phyloP scores from a whole-genome alignment of 2,797 vertebrate species.

The Artibeus jamaicensis region DNA sequence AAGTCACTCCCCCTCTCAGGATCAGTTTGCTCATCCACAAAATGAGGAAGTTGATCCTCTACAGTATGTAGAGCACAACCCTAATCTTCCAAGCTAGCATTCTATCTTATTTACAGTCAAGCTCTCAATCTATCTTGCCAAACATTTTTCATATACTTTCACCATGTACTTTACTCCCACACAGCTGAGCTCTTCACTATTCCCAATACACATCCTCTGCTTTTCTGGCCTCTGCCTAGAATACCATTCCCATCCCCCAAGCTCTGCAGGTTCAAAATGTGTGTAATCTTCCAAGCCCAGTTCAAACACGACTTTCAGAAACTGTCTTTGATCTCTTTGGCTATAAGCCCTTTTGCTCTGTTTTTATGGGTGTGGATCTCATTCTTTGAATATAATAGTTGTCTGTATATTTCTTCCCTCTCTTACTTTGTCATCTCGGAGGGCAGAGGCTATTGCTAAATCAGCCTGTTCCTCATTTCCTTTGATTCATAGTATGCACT shows the following conservation, averaged over 20 bases:
- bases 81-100: background rate
- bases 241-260: background rate
- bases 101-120: background rate
- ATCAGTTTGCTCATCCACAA: background rate
- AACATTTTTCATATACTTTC: background rate
- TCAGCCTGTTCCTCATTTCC: background rate
- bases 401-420: background rate
- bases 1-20: background rate
- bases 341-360: background rate
- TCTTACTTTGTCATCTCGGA: background rate
- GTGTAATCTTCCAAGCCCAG: constrained; percentile 4
- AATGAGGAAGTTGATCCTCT: background rate
- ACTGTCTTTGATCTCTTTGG: constrained; percentile 10
- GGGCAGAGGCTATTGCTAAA: background rate
- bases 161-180: background rate
- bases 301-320: constrained; percentile 19
- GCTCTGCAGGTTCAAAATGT: background rate
- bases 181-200: background rate
- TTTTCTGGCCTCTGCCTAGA: background rate
- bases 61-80: background rate
- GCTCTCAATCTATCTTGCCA: background rate
- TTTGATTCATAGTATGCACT: background rate
- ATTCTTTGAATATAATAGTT: background rate
- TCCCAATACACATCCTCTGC: background rate
- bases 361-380: background rate